Evolutionary conservation across 2,113 vertebrate species (phyloP).

Genomic region (Tricholaema leucomelas): DNA sequence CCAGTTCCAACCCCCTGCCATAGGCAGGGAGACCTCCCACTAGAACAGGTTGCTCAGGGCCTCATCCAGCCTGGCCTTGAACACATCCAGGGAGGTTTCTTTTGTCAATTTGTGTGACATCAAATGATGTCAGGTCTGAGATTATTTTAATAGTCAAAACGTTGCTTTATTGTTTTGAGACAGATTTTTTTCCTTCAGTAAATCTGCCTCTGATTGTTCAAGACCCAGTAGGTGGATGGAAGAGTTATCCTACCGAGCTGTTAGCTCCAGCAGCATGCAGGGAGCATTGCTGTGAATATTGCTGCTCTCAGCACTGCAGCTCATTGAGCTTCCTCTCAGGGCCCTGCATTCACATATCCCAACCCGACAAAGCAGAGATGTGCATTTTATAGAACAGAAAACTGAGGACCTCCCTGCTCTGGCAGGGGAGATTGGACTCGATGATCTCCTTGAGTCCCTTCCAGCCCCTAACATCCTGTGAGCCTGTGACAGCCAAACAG

Average conservation of each 20-base stretch:
- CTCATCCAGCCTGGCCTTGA: too few relatives aligned
- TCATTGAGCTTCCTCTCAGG: slow-evolving; percentile 40
- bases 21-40: too few relatives aligned
- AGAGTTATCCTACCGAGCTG: neutral
- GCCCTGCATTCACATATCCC: neutral
- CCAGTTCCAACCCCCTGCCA: too few relatives aligned
- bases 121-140: neutral
- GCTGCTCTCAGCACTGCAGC: slow-evolving; percentile 25
- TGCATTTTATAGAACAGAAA: slow-evolving; percentile 14
- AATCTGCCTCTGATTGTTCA: neutral
- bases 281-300: neutral
- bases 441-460: too few relatives aligned
- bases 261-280: neutral
- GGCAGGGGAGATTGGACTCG: too few relatives aligned
- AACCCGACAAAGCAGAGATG: neutral
- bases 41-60: too few relatives aligned
- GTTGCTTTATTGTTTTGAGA: neutral
- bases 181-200: neutral
- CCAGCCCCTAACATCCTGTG: too few relatives aligned
- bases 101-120: neutral
- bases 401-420: too few relatives aligned
- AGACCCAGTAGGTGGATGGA: neutral
- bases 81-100: neutral
- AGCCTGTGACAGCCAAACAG: too few relatives aligned
- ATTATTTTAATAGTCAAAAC: neutral